Evolutionary conservation across 2,113 vertebrate genomes (phyloP).

Genomic region (Trogon surrucura): DNA sequence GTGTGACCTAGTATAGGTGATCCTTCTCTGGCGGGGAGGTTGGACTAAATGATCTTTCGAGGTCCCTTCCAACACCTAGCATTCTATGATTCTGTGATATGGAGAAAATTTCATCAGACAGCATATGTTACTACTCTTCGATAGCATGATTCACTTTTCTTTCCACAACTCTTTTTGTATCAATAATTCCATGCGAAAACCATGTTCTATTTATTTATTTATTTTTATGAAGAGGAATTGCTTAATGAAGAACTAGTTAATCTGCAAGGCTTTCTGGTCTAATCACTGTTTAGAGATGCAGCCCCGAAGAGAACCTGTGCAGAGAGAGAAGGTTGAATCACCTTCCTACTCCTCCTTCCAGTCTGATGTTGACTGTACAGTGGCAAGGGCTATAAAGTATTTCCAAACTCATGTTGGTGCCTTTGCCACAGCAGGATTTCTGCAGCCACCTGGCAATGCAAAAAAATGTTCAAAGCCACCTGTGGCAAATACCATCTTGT

Average conservation of each 20-base stretch:
- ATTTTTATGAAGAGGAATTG: neutral
- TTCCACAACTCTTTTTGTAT: neutral
- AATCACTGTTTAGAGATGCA: neutral
- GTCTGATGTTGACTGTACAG: neutral
- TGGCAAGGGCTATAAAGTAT: neutral
- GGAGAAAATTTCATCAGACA: neutral
- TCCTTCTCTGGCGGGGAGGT: too few species aligned
- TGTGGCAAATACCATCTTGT: neutral
- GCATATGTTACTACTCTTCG: too few species aligned
- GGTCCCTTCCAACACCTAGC: too few species aligned
- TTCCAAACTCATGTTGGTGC: neutral
- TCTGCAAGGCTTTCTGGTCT: neutral
- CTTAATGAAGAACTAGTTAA: neutral
- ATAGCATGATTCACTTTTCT: neutral
- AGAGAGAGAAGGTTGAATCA: neutral
- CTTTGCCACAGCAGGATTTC: neutral
- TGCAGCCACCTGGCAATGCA: neutral
- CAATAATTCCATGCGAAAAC: neutral
- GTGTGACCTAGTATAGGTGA: too few species aligned
- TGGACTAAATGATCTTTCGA: too few species aligned
- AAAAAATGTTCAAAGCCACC: neutral
- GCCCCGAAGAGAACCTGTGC: neutral
- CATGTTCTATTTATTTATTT: neutral
- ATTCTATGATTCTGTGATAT: too few species aligned
- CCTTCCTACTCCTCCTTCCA: neutral